Evolutionary conservation across 2,888 invertebrate genomes (phyloP).

Genomic region (Ligdia adustata): DNA sequence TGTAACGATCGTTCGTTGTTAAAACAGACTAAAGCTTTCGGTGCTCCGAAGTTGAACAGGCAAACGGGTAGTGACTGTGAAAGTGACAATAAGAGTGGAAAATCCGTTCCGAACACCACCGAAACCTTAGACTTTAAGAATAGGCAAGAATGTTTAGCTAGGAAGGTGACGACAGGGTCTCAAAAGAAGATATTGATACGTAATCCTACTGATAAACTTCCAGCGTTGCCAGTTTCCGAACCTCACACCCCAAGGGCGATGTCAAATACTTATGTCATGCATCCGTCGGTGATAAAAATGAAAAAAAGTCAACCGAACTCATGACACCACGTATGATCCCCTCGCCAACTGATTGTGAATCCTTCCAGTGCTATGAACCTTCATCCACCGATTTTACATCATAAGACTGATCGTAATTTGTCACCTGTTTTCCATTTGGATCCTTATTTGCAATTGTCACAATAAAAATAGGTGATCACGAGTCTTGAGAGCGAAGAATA

Average conservation of each 20-base stretch:
- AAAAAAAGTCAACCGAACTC: slow-evolving; percentile 76
- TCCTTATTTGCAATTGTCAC: slow-evolving; percentile 26
- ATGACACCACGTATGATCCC: slow-evolving; percentile 55
- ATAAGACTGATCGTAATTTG: slow-evolving; percentile 65
- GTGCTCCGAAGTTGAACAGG: slow-evolving; percentile 87
- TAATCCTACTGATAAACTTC: slow-evolving; percentile 91
- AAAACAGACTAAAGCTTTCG: slow-evolving; percentile 94
- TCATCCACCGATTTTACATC: slow-evolving; percentile 63
- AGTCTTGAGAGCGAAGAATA: slow-evolving; percentile 4
- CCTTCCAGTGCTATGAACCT: slow-evolving; percentile 79
- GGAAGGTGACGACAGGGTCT: slow-evolving; percentile 87
- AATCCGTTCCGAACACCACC: slow-evolving; percentile 74
- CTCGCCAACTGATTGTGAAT: slow-evolving; percentile 64
- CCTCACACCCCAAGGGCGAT: slow-evolving; percentile 84
- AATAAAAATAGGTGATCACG: slow-evolving; percentile 19
- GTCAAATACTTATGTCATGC: slow-evolving; percentile 89
- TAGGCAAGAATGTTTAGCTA: slow-evolving; percentile 81
- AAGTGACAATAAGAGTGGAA: slow-evolving; percentile 72
- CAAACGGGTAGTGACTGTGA: slow-evolving; percentile 72
- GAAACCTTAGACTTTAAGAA: slow-evolving; percentile 73
- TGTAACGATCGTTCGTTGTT: slow-evolving; percentile 96
- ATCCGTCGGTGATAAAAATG: slow-evolving; percentile 71
- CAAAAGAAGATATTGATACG: slow-evolving; percentile 79
- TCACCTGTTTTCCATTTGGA: slow-evolving; percentile 34
- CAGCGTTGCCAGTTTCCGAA: slow-evolving; percentile 85